Base-by-base conservation (phyloP, 2,113 vertebrate genomes). In the Pandion haliaetus region DNA sequence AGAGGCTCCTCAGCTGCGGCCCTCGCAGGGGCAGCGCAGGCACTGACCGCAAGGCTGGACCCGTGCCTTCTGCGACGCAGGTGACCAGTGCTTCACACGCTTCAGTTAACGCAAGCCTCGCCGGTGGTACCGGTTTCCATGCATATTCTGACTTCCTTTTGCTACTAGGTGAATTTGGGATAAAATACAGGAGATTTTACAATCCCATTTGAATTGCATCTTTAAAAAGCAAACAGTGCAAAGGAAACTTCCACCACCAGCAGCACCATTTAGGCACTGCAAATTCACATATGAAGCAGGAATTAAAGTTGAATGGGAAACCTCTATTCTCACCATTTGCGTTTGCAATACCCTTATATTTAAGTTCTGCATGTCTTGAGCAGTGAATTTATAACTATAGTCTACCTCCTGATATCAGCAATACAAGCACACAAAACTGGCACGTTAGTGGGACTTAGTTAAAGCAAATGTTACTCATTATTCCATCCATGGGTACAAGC, bases 41-140 rank as follows among this genome's bases (percentile, higher is more conserved):
- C 52, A 32, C 55, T 44, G 38, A 15, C 29, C 9, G 3, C 9
- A 12, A 4, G 32, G 34, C 5, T 59, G 45, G 40, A 44, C 12
- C 28, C 3, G 3, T 36, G 40, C 23, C 42, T 34, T 63, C 87
- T 55, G 59, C 79, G 45, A 15, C 9, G 2, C 24, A 10, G 17
- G 11, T 23, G 21, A 58, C 17, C 76, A 24, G 36, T 2, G 2
- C 26, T 80, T 67, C 38, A 34, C 38, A 5, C 0, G 0, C 44
- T 26, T 21, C 54, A 25, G 32, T 17, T 49, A 55, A 32, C 0
- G 2, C 10, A n/a, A 77, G 7, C 42, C 42, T 59, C 3, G 0
- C 32, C n/a, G 31, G 15, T 9, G 21, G 25, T 25, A 55, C 71
- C n/a, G 38, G 62, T 57, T 71, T 32, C 76, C 44, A 8, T 11